A percentile compares a stretch with the other conserved stretches of the same genome.
Conservation (phyloP, 2,888 invertebrate genomes). For the Lithophane ornitopus region DNA sequence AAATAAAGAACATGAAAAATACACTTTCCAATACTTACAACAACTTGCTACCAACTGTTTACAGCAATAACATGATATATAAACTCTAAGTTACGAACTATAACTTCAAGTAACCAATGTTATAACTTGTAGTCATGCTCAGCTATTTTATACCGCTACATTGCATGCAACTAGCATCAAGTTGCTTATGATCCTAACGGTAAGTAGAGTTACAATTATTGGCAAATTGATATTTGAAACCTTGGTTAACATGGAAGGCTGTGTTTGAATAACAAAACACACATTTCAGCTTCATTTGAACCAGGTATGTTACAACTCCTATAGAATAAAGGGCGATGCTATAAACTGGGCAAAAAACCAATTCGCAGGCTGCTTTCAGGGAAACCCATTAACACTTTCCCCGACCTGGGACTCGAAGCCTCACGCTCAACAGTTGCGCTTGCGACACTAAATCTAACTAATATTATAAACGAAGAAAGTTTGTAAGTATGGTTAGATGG, state of each 20-base stretch:
- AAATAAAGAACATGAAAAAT: not conserved
- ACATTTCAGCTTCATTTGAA: no score
- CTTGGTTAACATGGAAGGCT: not conserved
- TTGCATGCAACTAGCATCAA: conserved; percentile 39
- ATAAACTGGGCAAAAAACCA: no score
- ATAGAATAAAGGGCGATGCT: not conserved
- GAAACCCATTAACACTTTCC: not conserved
- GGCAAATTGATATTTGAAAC: conserved; percentile 18
- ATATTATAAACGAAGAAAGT: no score
- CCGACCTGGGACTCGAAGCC: not conserved
- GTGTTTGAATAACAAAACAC: not conserved
- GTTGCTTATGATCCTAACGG: conserved; percentile 53
- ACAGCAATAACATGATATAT: conserved; percentile 1
- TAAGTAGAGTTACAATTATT: conserved; percentile 40
- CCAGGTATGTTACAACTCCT: not conserved
- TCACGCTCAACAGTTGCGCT: not conserved
- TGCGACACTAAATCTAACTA: no score
- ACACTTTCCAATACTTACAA: not conserved
- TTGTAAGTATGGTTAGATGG: no score
- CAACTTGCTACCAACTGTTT: not conserved
- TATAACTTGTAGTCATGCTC: conserved; percentile 21
- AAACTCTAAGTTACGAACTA: conserved; percentile 5
- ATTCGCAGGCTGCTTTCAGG: not conserved
- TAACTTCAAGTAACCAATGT: conserved; percentile 20
- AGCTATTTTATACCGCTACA: conserved; percentile 33